Evolutionary conservation across 2,888 invertebrate genomes (phyloP).

Genomic region (Macaria liturata): DNA sequence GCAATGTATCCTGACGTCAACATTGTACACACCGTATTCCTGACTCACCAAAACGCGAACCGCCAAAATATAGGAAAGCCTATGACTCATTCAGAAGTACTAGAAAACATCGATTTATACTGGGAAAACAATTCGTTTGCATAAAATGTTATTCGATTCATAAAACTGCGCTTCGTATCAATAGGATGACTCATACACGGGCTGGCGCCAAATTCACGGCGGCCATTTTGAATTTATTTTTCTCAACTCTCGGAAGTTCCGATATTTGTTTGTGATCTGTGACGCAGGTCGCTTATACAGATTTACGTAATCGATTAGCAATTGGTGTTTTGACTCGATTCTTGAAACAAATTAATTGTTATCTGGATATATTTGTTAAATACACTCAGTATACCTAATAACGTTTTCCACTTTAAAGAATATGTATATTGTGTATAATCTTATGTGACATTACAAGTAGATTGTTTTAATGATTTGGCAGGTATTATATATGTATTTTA

Average conservation of each 20-base stretch:
- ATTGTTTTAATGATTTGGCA: no score
- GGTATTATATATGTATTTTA: no score
- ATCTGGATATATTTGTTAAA: no score
- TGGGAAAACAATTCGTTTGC: slow-evolving; percentile 14
- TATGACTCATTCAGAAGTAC: slow-evolving; percentile 13
- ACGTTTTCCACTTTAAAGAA: no score
- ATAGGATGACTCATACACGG: slow-evolving; percentile 16
- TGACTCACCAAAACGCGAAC: slow-evolving; percentile 9
- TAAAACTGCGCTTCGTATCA: slow-evolving; percentile 10
- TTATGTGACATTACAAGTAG: no score
- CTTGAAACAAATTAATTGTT: no score
- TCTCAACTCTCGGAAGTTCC: slow-evolving; percentile 20
- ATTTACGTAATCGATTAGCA: slow-evolving; percentile 15
- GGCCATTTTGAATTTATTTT: slow-evolving; percentile 35
- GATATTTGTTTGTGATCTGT: slow-evolving; percentile 27
- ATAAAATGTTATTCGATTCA: slow-evolving; percentile 14
- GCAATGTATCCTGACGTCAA: background rate
- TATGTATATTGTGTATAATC: no score
- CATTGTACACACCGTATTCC: background rate
- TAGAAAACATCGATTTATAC: slow-evolving; percentile 18
- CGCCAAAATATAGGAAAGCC: slow-evolving; percentile 10
- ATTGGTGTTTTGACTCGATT: background rate
- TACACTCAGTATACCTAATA: no score
- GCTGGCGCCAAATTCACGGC: slow-evolving; percentile 26
- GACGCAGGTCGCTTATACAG: slow-evolving; percentile 23